Evolutionary conservation across 1,140 invertebrate species (phyloP), one percentile per base, ranked within the genome.

Genomic region (Scylla paramamosain): DNA sequence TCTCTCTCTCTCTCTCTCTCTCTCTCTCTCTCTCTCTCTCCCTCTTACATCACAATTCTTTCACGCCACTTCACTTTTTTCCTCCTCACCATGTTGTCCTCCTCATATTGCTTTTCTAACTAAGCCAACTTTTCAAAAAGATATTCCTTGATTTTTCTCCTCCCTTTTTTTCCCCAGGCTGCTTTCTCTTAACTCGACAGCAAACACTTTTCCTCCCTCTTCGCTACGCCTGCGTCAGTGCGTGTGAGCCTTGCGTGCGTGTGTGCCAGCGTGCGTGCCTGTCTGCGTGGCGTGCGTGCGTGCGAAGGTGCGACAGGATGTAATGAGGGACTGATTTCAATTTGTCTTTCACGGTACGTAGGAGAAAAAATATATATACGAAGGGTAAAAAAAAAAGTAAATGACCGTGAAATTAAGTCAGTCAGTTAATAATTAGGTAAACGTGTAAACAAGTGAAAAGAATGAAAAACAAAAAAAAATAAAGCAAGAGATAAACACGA

Each of bases 101-200:
- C 25, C n/a, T 77, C 67, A 77, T 77, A 77, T 77, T n/a, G 67
- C 67, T 77, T 77, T n/a, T n/a, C 67, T 77, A n/a, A 77, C 67
- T 77, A n/a, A 77, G 67, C 20, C 67, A n/a, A 25, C 67, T 77
- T n/a, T 25, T 77, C 67, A n/a, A 77, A 77, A 77, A 77, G 52
- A 77, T 77, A 77, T 77, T 77, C n/a, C 67, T n/a, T 77, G 20
- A n/a, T 77, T 77, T 77, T 77, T 77, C 67, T n/a, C 67, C n/a
- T 20, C 39, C 39, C 39, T 77, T 77, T 77, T 77, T 77, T 20
- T n/a, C 8, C n/a, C 67, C 67, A 7, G 67, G 67, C n/a, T 20
- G 67, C 8, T 77, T 77, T 77, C n/a, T n/a, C 67, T 77, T 25
- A 12, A 77, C n/a, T n/a, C 25, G 12, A 77, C 67, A n/a, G 20